phyloP scores from a whole-genome alignment of 2,113 vertebrate genomes.

The Gallinago jamesoni region DNA sequence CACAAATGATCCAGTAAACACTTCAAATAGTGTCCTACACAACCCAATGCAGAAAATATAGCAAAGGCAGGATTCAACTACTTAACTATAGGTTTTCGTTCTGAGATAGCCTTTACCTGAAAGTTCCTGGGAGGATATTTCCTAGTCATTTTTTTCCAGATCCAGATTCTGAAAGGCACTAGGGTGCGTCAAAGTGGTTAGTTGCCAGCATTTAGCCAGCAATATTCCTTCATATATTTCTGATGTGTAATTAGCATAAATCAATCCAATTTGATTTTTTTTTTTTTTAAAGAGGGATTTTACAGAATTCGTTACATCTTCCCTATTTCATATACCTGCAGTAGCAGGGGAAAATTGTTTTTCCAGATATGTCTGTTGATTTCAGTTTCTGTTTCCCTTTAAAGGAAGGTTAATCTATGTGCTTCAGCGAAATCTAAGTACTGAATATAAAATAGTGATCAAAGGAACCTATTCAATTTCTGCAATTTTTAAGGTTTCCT shows the following conservation, averaged over 20 bases:
- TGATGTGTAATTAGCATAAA: background rate
- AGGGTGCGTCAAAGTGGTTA: background rate
- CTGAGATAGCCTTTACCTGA: background rate
- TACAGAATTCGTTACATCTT: background rate
- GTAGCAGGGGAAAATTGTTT: background rate
- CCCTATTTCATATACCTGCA: background rate
- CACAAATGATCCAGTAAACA: background rate
- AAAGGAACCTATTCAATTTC: background rate
- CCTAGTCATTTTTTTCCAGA: background rate
- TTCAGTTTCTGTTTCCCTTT: background rate
- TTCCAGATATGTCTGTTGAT: background rate
- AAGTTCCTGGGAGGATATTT: background rate
- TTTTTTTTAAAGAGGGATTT: background rate
- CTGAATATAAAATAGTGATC: background rate
- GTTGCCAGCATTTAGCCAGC: background rate
- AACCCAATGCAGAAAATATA: background rate
- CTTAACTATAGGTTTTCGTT: background rate
- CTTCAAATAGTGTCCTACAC: background rate
- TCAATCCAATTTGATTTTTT: background rate
- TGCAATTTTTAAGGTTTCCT: background rate
- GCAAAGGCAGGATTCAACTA: background rate
- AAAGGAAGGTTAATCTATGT: background rate
- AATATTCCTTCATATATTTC: background rate
- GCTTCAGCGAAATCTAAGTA: background rate
- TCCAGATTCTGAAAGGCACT: background rate